phyloP scores from a whole-genome alignment of 1,140 invertebrate species.

The Phthorimaea operculella region DNA sequence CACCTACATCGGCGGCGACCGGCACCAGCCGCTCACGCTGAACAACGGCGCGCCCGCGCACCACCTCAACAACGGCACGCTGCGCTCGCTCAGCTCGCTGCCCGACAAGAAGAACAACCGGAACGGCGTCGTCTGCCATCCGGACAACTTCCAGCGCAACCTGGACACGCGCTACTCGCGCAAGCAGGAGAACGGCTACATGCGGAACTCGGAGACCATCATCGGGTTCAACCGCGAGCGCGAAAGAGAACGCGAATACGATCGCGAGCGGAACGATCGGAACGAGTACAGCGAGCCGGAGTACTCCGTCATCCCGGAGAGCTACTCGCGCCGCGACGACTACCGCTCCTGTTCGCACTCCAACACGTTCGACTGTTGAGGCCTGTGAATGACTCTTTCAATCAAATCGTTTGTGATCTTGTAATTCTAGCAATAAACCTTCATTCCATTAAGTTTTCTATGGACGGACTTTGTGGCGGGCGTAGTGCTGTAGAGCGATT shows the following conservation, averaged over 20 bases:
- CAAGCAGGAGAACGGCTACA: conserved; percentile 63
- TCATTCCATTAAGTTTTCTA: conserved; percentile 66
- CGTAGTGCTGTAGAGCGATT: conserved; percentile 55
- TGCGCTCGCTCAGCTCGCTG: conserved; percentile 53
- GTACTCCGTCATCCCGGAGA: conserved; percentile 63
- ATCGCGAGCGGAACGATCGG: conserved; percentile 25
- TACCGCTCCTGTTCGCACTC: conserved; percentile 61
- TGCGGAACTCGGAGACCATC: conserved; percentile 55
- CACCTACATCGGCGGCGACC: conserved; percentile 77
- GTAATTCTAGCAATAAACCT: conserved; percentile 68
- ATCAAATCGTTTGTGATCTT: conserved; percentile 63
- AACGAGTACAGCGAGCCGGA: conserved; percentile 57
- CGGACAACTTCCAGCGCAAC: conserved; percentile 61
- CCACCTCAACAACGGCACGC: conserved; percentile 62
- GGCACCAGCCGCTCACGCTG: conserved; percentile 56
- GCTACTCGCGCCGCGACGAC: conserved; percentile 43
- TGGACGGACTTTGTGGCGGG: conserved; percentile 42
- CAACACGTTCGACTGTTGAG: conserved; percentile 68
- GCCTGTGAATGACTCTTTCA: conserved; percentile 35
- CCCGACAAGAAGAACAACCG: conserved; percentile 61
- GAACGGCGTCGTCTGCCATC: conserved; percentile 56
- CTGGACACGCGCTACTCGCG: conserved; percentile 58
- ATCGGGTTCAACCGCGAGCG: conserved; percentile 50
- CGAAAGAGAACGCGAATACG: conserved; percentile 30
- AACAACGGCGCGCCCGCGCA: conserved; percentile 65